These are phyloP conservation scores for Trachelipus rathkii DNA, from an alignment of 1,140 invertebrate species.

Conservation along the genomic window DNA sequence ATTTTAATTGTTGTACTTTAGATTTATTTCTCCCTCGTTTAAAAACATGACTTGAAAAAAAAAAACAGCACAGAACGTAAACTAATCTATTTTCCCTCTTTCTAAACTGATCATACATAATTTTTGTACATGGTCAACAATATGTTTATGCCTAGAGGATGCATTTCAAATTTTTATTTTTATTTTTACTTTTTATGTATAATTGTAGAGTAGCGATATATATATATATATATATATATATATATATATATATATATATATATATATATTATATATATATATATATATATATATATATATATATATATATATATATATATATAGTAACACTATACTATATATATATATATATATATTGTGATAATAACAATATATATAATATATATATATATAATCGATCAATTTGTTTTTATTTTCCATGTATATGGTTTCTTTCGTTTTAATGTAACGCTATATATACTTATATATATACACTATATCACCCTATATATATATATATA, in stretches of 20 bases:
- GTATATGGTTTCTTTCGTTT: neutral
- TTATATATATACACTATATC: too few relatives aligned
- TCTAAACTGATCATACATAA: neutral
- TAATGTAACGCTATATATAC: neutral
- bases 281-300: conserved; percentile 26
- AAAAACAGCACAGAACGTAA: too few relatives aligned
- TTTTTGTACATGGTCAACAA: conserved; percentile 11
- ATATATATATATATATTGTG: conserved; percentile 21
- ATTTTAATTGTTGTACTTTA: too few relatives aligned
- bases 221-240: neutral
- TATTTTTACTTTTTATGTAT: neutral
- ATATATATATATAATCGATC: neutral
- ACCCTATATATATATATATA: too few relatives aligned
- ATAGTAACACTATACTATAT: conserved; percentile 4
- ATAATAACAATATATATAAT: too few relatives aligned
- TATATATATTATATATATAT: conserved; percentile 4
- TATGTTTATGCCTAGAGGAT: neutral
- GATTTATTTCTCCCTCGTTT: too few relatives aligned
- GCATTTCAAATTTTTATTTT: neutral
- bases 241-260: conserved; percentile 12
- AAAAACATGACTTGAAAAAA: too few relatives aligned
- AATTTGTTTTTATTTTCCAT: neutral
- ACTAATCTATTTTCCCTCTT: neutral
- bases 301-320: conserved; percentile 20
- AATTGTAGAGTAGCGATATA: neutral